Conservation (phyloP, 2,888 invertebrate species). For the Caenorhabditis doughertyi region DNA sequence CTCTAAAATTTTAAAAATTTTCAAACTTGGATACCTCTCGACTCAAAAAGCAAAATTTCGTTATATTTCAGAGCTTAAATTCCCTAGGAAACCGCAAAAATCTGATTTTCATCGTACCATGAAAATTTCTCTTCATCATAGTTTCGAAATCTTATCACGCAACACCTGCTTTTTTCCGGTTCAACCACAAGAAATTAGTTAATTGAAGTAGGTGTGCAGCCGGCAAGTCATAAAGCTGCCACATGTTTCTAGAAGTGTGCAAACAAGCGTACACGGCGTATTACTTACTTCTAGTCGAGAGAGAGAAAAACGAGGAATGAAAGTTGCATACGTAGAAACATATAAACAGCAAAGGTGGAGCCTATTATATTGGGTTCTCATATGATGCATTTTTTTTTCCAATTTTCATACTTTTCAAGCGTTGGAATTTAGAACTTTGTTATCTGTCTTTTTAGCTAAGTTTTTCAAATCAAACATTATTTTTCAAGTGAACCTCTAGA, state of each 20-base stretch:
- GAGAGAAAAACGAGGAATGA: not conserved
- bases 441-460: no score
- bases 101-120: no score
- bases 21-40: no score
- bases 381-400: no score
- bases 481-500: not conserved
- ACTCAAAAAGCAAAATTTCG: no score
- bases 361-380: no score
- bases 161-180: slow-evolving; percentile 4
- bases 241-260: slow-evolving; percentile 37
- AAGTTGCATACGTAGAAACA: not conserved
- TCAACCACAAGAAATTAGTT: slow-evolving; percentile 16
- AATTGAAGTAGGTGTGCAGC: slow-evolving; percentile 14
- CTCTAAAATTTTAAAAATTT: no score
- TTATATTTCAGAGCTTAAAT: no score
- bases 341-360: not conserved
- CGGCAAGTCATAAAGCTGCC: slow-evolving; percentile 18
- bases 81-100: no score
- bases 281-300: slow-evolving; percentile 15
- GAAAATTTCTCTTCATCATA: not conserved
- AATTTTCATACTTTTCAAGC: no score
- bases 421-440: no score
- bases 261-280: slow-evolving; percentile 27
- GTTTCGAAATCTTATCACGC: slow-evolving; percentile 4
- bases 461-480: no score